These are phyloP conservation scores for Cephus sareptanus DNA, from an alignment of 2,888 invertebrate species.

Conservation along the genomic window DNA sequence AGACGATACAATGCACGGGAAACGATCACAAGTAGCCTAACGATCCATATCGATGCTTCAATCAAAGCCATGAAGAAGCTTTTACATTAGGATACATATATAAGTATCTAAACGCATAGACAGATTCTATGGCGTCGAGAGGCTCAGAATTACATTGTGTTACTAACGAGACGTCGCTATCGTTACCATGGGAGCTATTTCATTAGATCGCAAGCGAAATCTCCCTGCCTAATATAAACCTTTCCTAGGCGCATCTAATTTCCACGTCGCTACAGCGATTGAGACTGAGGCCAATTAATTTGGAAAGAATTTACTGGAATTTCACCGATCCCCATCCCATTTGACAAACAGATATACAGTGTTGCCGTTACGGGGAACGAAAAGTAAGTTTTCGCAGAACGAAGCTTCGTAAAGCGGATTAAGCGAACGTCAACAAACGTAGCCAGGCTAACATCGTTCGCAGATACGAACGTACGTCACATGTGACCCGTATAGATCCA, in stretches of 20 bases:
- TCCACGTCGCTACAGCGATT: neutral
- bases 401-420: neutral
- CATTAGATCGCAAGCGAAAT: neutral
- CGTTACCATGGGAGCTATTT: neutral
- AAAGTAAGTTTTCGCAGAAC: neutral
- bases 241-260: neutral
- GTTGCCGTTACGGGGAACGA: neutral
- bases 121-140: neutral
- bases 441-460: neutral
- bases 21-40: neutral
- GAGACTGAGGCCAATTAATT: neutral
- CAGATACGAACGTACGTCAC: conserved; percentile 2
- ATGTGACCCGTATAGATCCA: neutral
- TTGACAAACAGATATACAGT: neutral
- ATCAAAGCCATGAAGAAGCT: neutral
- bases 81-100: neutral
- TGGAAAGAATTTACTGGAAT: neutral
- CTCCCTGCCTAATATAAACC: neutral
- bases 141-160: neutral
- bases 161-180: neutral
- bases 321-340: neutral
- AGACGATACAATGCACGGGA: neutral
- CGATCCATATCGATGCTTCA: neutral
- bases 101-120: neutral
- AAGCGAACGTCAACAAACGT: neutral